Evolutionary conservation across 1,140 invertebrate genomes (phyloP).

Genomic region (Plectrocnemia conspersa): DNA sequence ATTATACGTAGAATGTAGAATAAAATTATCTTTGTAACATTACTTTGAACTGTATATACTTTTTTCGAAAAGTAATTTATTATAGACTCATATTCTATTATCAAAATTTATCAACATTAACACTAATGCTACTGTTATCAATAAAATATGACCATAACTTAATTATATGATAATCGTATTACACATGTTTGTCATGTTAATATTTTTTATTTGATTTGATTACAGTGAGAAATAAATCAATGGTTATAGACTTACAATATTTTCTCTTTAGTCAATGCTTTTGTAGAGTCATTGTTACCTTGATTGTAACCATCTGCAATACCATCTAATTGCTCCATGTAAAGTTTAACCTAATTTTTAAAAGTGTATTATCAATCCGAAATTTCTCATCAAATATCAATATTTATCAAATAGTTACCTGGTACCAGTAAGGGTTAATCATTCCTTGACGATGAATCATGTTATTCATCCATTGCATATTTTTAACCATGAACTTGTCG

Average conservation of each 20-base stretch:
- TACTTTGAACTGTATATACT: no score
- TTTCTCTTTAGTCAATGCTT: slow-evolving; percentile 41
- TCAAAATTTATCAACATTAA: no score
- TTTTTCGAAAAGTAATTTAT: no score
- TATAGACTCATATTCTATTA: no score
- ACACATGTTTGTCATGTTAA: not conserved
- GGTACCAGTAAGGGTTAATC: slow-evolving; percentile 56
- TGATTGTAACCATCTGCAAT: slow-evolving; percentile 43
- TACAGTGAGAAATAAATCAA: no score
- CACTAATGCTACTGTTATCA: no score
- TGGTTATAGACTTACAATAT: slow-evolving; percentile 37
- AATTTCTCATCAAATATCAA: slow-evolving; percentile 1
- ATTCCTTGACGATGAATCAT: slow-evolving; percentile 44
- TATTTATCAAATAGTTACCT: slow-evolving; percentile 41
- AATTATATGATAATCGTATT: not conserved
- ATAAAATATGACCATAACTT: no score
- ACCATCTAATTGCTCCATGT: slow-evolving; percentile 45
- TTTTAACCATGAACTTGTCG: slow-evolving; percentile 51
- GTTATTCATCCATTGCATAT: slow-evolving; percentile 49
- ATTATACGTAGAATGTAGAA: no score
- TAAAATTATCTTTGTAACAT: no score
- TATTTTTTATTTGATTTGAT: no score
- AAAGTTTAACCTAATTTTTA: slow-evolving; percentile 37
- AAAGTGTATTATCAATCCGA: not conserved
- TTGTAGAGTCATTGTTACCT: slow-evolving; percentile 37